Evolutionary conservation across 2,888 invertebrate species (phyloP).

Genomic region (Pasiphila rectangulata): DNA sequence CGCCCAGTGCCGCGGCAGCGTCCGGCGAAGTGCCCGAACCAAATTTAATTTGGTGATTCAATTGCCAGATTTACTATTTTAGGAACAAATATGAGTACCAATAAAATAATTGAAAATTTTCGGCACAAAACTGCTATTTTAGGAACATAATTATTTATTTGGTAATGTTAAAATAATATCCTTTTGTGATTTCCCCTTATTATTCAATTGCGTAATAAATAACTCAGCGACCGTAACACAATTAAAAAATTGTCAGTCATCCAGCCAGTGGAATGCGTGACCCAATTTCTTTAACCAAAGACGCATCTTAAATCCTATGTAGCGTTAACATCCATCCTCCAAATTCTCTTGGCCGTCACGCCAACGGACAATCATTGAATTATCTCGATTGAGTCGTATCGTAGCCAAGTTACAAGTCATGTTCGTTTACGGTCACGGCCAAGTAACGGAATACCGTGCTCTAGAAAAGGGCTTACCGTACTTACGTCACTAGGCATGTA

Average conservation of each 20-base stretch:
- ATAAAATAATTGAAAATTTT: no score
- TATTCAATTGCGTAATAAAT: no score
- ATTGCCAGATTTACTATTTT: no score
- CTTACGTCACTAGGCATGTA: constrained; percentile 30
- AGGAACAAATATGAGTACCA: no score
- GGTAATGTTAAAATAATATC: no score
- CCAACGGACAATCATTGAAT: constrained; percentile 18
- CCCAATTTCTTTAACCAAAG: constrained; percentile 18
- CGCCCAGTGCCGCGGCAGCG: no score
- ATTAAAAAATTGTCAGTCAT: constrained; percentile 21
- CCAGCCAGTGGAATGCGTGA: constrained; percentile 21
- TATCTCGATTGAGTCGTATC: constrained; percentile 24
- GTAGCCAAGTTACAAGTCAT: constrained; percentile 23
- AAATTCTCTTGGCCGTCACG: background rate
- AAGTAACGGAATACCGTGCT: constrained; percentile 64
- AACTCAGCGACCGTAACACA: constrained; percentile 9
- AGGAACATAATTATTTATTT: no score
- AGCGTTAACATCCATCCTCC: constrained; percentile 22
- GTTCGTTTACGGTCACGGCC: constrained; percentile 63
- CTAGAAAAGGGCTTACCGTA: constrained; percentile 59
- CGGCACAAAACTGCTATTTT: no score
- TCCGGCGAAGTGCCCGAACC: no score
- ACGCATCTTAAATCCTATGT: constrained; percentile 4
- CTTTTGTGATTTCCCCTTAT: no score
- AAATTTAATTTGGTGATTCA: no score